These are phyloP conservation scores for Neodon shergylaensis DNA, from an alignment of 2,113 vertebrate genomes.

Conservation along the genomic window DNA sequence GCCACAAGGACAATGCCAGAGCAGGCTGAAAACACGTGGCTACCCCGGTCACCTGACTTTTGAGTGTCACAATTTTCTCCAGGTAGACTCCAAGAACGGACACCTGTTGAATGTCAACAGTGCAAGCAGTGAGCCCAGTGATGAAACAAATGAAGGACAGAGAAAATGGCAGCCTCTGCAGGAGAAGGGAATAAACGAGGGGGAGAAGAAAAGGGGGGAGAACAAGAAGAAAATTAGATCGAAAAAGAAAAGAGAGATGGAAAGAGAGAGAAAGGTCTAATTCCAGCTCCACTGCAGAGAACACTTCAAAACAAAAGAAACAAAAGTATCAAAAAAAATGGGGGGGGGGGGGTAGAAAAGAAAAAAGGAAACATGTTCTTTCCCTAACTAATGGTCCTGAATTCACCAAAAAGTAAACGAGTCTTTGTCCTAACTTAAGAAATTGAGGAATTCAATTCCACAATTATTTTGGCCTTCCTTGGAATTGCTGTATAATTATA, in stretches of 20 bases:
- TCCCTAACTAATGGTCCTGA: conserved; percentile 87
- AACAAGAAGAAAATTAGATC: not conserved
- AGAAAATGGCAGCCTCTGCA: conserved; percentile 86
- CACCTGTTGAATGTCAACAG: conserved; percentile 98
- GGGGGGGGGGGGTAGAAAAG: conserved; percentile 83
- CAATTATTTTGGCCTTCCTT: conserved; percentile 62
- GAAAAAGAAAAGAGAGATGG: not conserved
- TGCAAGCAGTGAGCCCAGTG: conserved; percentile 95
- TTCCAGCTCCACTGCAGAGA: conserved; percentile 88
- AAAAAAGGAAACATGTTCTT: conserved; percentile 84
- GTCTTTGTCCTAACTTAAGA: conserved; percentile 40
- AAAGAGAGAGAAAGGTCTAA: conserved; percentile 80
- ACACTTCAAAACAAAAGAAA: conserved; percentile 91
- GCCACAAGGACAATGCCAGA: conserved; percentile 96
- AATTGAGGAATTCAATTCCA: conserved; percentile 15
- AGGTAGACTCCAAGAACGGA: conserved; percentile 95
- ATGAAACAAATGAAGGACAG: conserved; percentile 85
- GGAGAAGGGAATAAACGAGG: conserved; percentile 74
- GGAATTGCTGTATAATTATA: conserved; percentile 61
- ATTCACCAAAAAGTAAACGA: conserved; percentile 89
- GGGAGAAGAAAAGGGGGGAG: too few species aligned
- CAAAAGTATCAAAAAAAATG: conserved; percentile 92
- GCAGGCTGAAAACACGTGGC: conserved; percentile 93
- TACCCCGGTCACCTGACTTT: conserved; percentile 97
- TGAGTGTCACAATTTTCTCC: conserved; percentile 96